Base-by-base conservation (phyloP, 2,113 vertebrate genomes). In the Scomber scombrus region DNA sequence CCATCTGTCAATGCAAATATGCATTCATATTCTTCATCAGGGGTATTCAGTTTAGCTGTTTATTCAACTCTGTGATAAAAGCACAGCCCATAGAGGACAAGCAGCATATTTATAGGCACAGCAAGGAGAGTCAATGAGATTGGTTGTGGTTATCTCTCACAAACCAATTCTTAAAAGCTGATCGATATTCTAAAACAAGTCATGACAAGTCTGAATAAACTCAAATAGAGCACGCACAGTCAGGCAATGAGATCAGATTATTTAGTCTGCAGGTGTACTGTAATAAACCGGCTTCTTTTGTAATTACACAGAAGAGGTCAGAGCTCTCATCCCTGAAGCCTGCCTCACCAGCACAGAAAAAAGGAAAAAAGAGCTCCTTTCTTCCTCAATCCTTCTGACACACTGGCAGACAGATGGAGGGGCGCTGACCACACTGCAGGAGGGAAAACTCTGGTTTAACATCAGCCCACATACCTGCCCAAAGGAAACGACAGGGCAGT, bases 291-390 rank as follows among this genome's bases (percentile, higher is more conserved):
- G 73, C 64, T 84, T 74, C 46, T 34, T n/a, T 45, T 71, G 76
- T 88, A 87, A 90, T 88, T 85, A 89, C 79, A 91, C 63, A 75
- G 58, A 55, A 55, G 60, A 87, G 82, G 87, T 87, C 87, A 83
- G 70, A 77, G 76, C 80, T 86, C 63, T 60, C 84, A 52, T 80
- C 71, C 50, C 50, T 54, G 69, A 54, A 68, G 81, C 56, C 80
- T 15, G 11, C 60, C 80, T 82, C 64, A 14, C 72, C 64, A 19
- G 63, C 31, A 73, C 14, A 40, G 64, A 6, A 62, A 34, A 21
- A 3, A 21, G 19, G 26, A 8, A 1, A 21, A 65, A 63, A 52
- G 23, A 51, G 67, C 6, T 15, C 10, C 11, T 70, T 85, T 85
- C 45, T 78, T 72, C 61, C 16, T 67, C 45, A 71, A n/a, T 75